A percentile compares a stretch with the other conserved stretches of the same genome.
These are phyloP conservation scores for Drosophila dunni DNA, from an alignment of 1,140 invertebrate genomes.

Conservation along the genomic window DNA sequence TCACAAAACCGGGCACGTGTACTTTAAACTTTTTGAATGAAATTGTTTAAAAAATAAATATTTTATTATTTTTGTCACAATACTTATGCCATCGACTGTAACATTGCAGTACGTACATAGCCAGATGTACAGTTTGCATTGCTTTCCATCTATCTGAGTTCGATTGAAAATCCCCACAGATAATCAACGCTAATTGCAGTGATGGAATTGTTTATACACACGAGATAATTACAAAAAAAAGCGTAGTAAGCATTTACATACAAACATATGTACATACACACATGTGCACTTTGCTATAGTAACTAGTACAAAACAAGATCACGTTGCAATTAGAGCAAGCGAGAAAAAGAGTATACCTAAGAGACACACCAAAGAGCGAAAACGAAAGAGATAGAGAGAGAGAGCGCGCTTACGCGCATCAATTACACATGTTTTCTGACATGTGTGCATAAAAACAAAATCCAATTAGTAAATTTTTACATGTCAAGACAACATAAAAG, in stretches of 20 bases:
- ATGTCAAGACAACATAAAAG: constrained; percentile 53
- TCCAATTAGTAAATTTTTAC: constrained; percentile 66
- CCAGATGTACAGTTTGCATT: constrained; percentile 22
- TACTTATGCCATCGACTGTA: no score
- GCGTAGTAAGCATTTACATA: constrained; percentile 18
- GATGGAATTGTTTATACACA: constrained; percentile 41
- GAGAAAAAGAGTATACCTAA: constrained; percentile 4
- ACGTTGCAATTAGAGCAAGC: constrained; percentile 38
- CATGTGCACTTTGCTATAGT: neutral
- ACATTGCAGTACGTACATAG: no score
- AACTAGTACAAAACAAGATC: constrained; percentile 54
- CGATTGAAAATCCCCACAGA: constrained; percentile 58
- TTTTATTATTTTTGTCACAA: no score
- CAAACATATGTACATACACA: neutral
- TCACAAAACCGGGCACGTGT: no score
- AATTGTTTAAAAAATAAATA: no score
- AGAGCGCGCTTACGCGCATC: constrained; percentile 21
- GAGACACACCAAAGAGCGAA: neutral
- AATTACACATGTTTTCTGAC: constrained; percentile 53
- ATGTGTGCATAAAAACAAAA: constrained; percentile 49
- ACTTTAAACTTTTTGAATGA: no score
- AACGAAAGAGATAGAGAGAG: constrained; percentile 1
- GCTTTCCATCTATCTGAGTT: constrained; percentile 62
- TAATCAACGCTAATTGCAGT: constrained; percentile 60
- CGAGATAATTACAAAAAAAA: constrained; percentile 48